phyloP scores from a whole-genome alignment of 2,888 invertebrate genomes.

The Belgica antarctica region DNA sequence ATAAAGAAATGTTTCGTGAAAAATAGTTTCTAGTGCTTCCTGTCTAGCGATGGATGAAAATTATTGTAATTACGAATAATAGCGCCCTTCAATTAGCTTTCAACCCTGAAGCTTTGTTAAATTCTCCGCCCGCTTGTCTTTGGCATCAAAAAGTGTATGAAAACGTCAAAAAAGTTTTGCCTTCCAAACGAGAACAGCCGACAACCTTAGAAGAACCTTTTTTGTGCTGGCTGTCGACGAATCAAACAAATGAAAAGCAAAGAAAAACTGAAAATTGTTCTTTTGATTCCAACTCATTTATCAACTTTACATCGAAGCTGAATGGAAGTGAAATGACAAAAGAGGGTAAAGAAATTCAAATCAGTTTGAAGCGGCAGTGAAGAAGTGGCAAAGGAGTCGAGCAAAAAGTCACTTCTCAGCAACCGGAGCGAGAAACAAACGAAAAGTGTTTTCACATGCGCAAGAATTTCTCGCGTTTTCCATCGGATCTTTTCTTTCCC shows the following conservation, averaged over 20 bases:
- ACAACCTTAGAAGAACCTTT: too few relatives aligned
- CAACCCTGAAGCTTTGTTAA: not conserved
- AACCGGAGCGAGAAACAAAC: not conserved
- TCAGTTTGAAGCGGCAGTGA: not conserved
- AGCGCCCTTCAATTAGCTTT: conserved; percentile 24
- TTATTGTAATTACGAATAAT: conserved; percentile 25
- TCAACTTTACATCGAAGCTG: conserved; percentile 7
- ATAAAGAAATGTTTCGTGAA: not conserved
- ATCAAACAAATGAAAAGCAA: conserved; percentile 4
- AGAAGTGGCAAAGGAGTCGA: too few relatives aligned
- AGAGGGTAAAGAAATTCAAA: not conserved
- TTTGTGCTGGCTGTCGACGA: not conserved
- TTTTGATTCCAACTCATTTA: conserved; percentile 25
- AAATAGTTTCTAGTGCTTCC: not conserved
- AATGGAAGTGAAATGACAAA: not conserved
- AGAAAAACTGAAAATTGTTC: conserved; percentile 20
- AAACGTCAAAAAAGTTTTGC: not conserved
- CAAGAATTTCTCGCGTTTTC: not conserved
- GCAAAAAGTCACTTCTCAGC: not conserved
- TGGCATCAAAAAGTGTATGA: not conserved
- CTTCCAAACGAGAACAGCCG: too few relatives aligned
- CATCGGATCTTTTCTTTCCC: not conserved
- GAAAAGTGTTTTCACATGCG: conserved; percentile 4
- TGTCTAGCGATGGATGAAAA: conserved; percentile 9
- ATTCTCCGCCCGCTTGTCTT: not conserved